Conservation (phyloP, 2,113 vertebrate genomes). For the Carettochelys insculpta region DNA sequence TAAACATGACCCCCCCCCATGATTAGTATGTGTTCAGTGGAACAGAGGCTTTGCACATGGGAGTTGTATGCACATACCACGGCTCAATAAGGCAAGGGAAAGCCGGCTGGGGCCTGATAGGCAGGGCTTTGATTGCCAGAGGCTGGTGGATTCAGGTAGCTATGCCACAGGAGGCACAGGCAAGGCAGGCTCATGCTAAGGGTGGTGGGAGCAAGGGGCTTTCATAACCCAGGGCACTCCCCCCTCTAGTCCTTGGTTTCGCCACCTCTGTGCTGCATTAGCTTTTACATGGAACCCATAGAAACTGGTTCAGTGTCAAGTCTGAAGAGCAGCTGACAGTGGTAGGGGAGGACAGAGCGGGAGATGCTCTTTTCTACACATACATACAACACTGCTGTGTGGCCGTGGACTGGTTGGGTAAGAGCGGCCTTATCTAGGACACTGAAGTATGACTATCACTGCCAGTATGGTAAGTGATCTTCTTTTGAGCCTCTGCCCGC, state of each 20-base stretch:
- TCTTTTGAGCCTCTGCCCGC: rapidly evolving
- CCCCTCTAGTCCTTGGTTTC: neutral
- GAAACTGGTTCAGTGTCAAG: neutral
- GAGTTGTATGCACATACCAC: neutral
- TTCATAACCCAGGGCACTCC: neutral
- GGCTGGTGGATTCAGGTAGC: neutral
- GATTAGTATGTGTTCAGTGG: neutral
- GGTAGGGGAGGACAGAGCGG: neutral
- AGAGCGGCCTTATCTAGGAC: rapidly evolving
- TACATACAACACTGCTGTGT: neutral
- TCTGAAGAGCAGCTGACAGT: neutral
- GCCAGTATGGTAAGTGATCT: neutral
- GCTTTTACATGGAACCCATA: neutral
- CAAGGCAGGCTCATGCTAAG: neutral
- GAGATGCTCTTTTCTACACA: neutral
- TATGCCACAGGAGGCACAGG: neutral
- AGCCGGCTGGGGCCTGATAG: neutral
- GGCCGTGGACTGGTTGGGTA: neutral
- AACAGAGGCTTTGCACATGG: neutral
- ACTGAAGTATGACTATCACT: rapidly evolving
- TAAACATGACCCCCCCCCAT: no score
- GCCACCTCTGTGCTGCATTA: rapidly evolving
- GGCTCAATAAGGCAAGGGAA: neutral
- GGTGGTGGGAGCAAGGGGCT: neutral
- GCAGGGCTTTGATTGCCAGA: neutral